Percentiles rank a stretch among this genome's conserved stretches.
phyloP scores from a whole-genome alignment of 2,888 invertebrate genomes.

The Malthinus seriepunctatus region DNA sequence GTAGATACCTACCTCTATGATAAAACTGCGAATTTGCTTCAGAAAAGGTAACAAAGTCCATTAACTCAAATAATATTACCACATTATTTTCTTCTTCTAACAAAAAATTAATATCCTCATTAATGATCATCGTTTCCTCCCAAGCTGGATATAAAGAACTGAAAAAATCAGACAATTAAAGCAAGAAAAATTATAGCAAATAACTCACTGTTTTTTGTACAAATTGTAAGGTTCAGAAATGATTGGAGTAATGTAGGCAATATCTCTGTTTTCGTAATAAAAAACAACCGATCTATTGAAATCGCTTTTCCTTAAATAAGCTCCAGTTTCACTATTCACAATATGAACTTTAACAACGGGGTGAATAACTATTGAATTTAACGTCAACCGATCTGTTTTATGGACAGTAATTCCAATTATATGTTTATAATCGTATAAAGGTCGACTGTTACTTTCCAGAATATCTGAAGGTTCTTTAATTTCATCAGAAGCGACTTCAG shows the following conservation, averaged over 20 bases:
- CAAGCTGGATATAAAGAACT: conserved; percentile 58
- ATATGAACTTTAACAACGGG: conserved; percentile 67
- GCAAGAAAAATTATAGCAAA: background rate
- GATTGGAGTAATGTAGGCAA: conserved; percentile 60
- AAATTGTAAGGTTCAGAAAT: conserved; percentile 66
- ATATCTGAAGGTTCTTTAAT: background rate
- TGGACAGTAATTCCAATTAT: conserved; percentile 61
- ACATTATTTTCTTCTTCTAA: conserved; percentile 45
- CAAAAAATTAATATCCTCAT: conserved; percentile 58
- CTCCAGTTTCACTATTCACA: conserved; percentile 60
- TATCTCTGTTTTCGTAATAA: conserved; percentile 53
- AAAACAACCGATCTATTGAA: conserved; percentile 55
- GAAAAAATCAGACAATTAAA: conserved; percentile 18
- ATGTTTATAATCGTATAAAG: conserved; percentile 40
- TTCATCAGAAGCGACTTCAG: conserved; percentile 5
- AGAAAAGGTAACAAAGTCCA: conserved; percentile 48
- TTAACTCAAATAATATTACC: conserved; percentile 55
- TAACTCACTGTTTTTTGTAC: conserved; percentile 57
- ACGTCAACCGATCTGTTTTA: conserved; percentile 61
- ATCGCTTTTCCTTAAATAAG: conserved; percentile 57
- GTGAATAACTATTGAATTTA: conserved; percentile 62
- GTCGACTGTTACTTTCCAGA: background rate
- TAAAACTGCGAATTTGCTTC: conserved; percentile 28
- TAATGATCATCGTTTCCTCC: conserved; percentile 69
- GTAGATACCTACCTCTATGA: conserved; percentile 28